Evolutionary conservation across 2,797 vertebrate genomes (phyloP).

Genomic region (Enteromius radiatus): DNA sequence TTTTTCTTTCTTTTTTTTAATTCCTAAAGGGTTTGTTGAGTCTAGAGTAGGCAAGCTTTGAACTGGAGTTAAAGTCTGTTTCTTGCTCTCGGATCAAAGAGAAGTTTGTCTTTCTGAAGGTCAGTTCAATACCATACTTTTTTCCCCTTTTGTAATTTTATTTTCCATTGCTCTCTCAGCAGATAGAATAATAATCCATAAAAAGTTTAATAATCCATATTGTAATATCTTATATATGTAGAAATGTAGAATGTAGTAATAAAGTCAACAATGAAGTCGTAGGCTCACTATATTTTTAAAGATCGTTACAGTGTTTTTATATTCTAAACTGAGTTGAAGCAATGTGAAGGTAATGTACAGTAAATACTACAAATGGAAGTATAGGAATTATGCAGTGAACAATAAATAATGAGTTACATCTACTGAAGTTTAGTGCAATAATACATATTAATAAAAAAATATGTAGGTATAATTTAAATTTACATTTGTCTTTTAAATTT

Average conservation of each 20-base stretch:
- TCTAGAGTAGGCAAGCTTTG: constrained; percentile 48
- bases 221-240: not conserved
- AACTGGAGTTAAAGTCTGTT: constrained; percentile 46
- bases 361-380: not conserved
- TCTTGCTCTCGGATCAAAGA: constrained; percentile 48
- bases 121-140: constrained; percentile 32
- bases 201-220: not conserved
- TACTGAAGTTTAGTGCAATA: not conserved
- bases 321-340: not conserved
- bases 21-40: constrained; percentile 53
- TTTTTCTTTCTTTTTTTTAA: not conserved
- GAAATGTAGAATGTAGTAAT: not conserved
- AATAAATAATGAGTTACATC: not conserved
- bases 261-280: not conserved
- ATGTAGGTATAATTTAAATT: not conserved
- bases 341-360: too few relatives aligned
- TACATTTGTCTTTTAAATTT: not conserved
- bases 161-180: not conserved
- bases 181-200: not conserved
- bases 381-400: not conserved
- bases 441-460: not conserved
- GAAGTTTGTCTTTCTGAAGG: constrained; percentile 47
- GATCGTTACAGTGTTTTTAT: not conserved
- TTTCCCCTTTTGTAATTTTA: not conserved
- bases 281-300: not conserved